Base-by-base conservation (phyloP, 2,113 vertebrate species). In the Hippocampus comes region DNA sequence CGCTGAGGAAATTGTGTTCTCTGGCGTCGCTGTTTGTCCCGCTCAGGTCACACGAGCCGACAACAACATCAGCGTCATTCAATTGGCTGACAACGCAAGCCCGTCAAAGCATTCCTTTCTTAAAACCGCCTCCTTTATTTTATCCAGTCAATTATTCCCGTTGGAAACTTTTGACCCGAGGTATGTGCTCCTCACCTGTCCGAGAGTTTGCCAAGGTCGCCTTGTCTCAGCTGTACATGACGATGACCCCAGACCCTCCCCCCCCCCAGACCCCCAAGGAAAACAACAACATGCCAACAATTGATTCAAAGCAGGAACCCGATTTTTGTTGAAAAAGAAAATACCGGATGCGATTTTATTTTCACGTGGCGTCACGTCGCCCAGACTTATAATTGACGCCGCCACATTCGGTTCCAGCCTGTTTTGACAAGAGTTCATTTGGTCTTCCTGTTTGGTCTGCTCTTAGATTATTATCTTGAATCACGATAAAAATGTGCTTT, bases 21-120 rank as follows among this genome's bases (percentile, higher is more conserved):
- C 56, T 2, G 15, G 14, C 7, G 12, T 60, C 18, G 25, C 5
- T 34, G 25, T 30, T 60, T 34, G 60, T 15, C 2, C 71, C 72
- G 79, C 82, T 81, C 79, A 77, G 63, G 48, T 63, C 81, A 67
- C 71, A 84, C 88, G 75, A 89, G 86, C 86, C 87, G 78, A 88
- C 85, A 83, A 34, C 34, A 30, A 34, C 34, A 30, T 30, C 30
- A 11, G 61, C 60, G 70, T 82, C 60, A 86, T 84, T 87, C 71
- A 85, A 77, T 78, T 68, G 27, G 3, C 76, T 76, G 79, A 82
- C 82, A 85, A 80, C 74, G 70, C 59, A 9, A 18, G 12, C 48
- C 25, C 68, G 38, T 5, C 4, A 34, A 34, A 34, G 30, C 41
- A 63, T 78, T 27, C 67, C 68, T 61, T 76, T 70, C 30, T 23